Evolutionary conservation across 2,888 invertebrate genomes (phyloP).

Genomic region (Cinara cedri): DNA sequence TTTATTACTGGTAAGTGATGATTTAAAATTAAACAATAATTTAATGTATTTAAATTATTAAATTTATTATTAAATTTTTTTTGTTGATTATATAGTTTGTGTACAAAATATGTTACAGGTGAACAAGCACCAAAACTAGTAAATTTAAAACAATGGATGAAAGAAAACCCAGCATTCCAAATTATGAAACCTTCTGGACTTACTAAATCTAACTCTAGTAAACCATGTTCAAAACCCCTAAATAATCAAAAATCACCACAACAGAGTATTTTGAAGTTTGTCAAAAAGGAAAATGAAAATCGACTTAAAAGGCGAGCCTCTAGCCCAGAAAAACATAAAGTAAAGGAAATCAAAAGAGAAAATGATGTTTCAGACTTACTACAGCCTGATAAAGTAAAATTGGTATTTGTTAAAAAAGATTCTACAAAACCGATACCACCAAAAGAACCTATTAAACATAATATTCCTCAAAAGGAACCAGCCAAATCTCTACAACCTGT

Average conservation of each 20-base stretch:
- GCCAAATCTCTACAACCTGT: slow-evolving; percentile 28
- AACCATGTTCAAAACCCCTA: slow-evolving; percentile 5
- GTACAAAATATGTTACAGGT: slow-evolving; percentile 65
- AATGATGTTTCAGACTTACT: slow-evolving; percentile 41
- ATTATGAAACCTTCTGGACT: slow-evolving; percentile 66
- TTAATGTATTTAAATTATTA: too few species aligned
- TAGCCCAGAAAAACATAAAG: slow-evolving; percentile 17
- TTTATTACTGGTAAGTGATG: slow-evolving; percentile 64
- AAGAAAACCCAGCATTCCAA: slow-evolving; percentile 86
- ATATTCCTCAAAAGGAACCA: slow-evolving; percentile 17
- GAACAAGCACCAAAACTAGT: slow-evolving; percentile 82
- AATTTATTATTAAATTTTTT: too few species aligned
- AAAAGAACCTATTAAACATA: slow-evolving; percentile 34
- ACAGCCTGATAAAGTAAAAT: slow-evolving; percentile 46
- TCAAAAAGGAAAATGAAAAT: slow-evolving; percentile 40
- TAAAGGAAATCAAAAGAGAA: slow-evolving; percentile 49
- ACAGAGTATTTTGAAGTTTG: slow-evolving; percentile 4
- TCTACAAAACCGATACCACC: slow-evolving; percentile 16
- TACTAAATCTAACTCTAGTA: neutral
- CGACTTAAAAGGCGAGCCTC: slow-evolving; percentile 23
- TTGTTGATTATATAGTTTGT: too few species aligned
- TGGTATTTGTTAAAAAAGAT: slow-evolving; percentile 48
- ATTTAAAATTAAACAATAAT: neutral
- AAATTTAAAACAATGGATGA: slow-evolving; percentile 82
- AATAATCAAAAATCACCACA: neutral